A percentile compares a stretch with the other conserved stretches of the same genome.
Evolutionary conservation across 2,888 invertebrate genomes (phyloP).

Genomic region (Eubasilissa splendida): DNA sequence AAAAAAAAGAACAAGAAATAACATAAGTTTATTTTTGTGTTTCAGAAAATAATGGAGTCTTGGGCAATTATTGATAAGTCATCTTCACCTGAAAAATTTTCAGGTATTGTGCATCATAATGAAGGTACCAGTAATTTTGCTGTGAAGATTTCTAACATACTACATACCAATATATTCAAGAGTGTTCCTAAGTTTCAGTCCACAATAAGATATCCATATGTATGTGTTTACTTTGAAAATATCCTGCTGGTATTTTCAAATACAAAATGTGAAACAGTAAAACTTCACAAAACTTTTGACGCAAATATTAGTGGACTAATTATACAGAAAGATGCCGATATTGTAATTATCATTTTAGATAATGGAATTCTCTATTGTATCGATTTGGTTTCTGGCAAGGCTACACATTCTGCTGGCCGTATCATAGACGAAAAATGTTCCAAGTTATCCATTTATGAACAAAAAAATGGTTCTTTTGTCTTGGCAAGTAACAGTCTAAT

Average conservation of each 20-base stretch:
- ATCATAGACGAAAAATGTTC: slow-evolving; percentile 42
- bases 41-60: slow-evolving; percentile 47
- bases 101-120: slow-evolving; percentile 47
- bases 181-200: slow-evolving; percentile 37
- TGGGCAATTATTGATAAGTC: slow-evolving; percentile 53
- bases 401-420: slow-evolving; percentile 6
- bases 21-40: background rate
- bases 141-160: slow-evolving; percentile 49
- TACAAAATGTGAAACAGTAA: slow-evolving; percentile 45
- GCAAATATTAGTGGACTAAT: slow-evolving; percentile 41
- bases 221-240: slow-evolving; percentile 54
- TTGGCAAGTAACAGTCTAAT: slow-evolving; percentile 39
- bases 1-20: background rate
- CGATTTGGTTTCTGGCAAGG: slow-evolving; percentile 32
- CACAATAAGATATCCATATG: slow-evolving; percentile 39
- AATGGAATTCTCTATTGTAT: slow-evolving; percentile 39
- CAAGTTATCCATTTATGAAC: slow-evolving; percentile 39
- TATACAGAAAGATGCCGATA: slow-evolving; percentile 33
- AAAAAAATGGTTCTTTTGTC: slow-evolving; percentile 36
- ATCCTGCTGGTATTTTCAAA: slow-evolving; percentile 42
- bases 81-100: slow-evolving; percentile 45
- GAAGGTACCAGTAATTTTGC: slow-evolving; percentile 53
- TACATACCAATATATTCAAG: slow-evolving; percentile 32
- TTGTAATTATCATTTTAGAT: slow-evolving; percentile 37
- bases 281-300: slow-evolving; percentile 53